Evolutionary conservation across 1,140 invertebrate species (phyloP), one percentile per base, ranked within the genome.

Genomic region (Triops longicaudatus): DNA sequence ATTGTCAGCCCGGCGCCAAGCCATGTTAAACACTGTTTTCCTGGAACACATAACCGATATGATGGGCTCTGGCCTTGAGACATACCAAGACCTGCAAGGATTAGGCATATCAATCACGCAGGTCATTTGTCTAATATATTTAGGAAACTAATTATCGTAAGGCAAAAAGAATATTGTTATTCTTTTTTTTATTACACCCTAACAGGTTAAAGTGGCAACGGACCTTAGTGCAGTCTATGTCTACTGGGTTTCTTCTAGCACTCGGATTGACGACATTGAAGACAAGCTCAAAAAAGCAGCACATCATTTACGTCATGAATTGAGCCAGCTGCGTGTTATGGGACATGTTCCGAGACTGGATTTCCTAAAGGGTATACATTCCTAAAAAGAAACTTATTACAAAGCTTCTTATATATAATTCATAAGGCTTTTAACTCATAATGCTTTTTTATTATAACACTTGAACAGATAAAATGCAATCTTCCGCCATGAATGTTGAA

Each of bases 61-160:
- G 50, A 63, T 63, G 50, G 14, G 17, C 6, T 63, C 50, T 17
- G 50, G 50, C 17, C 50, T 63, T 63, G 50, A 63, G 17, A 22
- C 50, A n/a, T 63, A 63, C 3, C 50, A 63, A n/a, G 50, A 22
- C 6, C 50, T 63, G 10, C 50, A 63, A 63, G 50, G 50, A 3
- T 63, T 63, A 63, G 50, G 50, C n/a, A 63, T 63, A 17, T 63
- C 50, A 63, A 63, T 63, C 14, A 63, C 50, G 50, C 50, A 63
- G 50, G 50, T 63, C 14, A n/a, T 4, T 63, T 22, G 17, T 22
- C 14, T n/a, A 22, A 63, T 63, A 14, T 63, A 63, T 22, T 63
- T n/a, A 5, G 9, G 10, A 6, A 22, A 22, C 17, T 63, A n/a
- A 12, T 4, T 7, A 17, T 63, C 22, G 5, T 63, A 63, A 63